These are phyloP conservation scores for Lapara coniferarum DNA, from an alignment of 2,888 invertebrate species.

Conservation along the genomic window DNA sequence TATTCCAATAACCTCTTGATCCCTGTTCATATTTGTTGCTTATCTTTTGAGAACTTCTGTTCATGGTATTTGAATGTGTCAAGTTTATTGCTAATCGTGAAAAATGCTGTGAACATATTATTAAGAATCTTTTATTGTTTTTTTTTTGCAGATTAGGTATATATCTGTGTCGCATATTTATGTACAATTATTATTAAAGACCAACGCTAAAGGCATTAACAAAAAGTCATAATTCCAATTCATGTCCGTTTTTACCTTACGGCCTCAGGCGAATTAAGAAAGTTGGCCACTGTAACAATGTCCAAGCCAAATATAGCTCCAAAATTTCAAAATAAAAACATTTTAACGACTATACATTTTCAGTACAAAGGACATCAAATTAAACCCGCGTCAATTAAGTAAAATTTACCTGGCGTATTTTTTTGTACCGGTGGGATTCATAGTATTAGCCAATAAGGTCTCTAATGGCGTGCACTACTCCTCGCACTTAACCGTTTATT, in stretches of 20 bases:
- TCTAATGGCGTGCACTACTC: constrained; percentile 20
- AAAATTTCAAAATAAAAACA: constrained; percentile 14
- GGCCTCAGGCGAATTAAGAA: neutral
- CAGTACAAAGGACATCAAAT: constrained; percentile 9
- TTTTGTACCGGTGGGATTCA: constrained; percentile 9
- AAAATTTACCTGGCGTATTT: constrained; percentile 20
- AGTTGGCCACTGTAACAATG: neutral
- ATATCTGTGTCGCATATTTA: too few relatives aligned
- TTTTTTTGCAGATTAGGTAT: too few relatives aligned
- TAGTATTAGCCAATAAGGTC: constrained; percentile 12
- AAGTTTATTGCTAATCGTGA: too few relatives aligned
- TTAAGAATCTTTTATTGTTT: too few relatives aligned
- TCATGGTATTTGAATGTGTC: too few relatives aligned
- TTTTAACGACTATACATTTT: constrained; percentile 12
- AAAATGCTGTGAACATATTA: too few relatives aligned
- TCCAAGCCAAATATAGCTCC: constrained; percentile 6
- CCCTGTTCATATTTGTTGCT: too few relatives aligned
- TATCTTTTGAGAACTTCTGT: too few relatives aligned
- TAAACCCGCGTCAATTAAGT: constrained; percentile 10
- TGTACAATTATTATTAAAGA: too few relatives aligned
- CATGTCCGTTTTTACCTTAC: neutral
- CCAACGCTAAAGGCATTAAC: too few relatives aligned
- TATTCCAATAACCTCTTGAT: too few relatives aligned
- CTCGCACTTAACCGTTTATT: constrained; percentile 25
- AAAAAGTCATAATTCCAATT: too few relatives aligned